Evolutionary conservation across 1,140 invertebrate genomes (phyloP), one percentile per base, ranked within the genome.

Genomic region (Pseudomyrmex gracilis): DNA sequence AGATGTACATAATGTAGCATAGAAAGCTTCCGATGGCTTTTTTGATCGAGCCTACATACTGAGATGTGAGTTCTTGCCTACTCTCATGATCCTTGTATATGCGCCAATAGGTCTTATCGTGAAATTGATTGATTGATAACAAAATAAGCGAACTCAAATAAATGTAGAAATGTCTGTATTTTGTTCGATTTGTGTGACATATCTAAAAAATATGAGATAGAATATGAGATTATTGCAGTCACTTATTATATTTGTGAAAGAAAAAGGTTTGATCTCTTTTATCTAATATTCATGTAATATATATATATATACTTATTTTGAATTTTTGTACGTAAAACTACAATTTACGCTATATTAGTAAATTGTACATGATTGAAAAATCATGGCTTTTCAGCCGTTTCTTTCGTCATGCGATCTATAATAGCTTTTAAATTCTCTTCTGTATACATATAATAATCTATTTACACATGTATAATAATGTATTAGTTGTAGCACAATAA

Each of bases 1-100:
- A 86, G 85, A 87, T 93, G 92, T 93, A 93, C 90, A 93, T 93
- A 93, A 89, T 93, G 90, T 93, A 93, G 91, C 89, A 92, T 92
- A 93, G 90, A 89, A 51, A 88, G 57, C 58, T 73, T 82, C 74
- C 68, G n/a, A n/a, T n/a, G n/a, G n/a, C n/a, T 87, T 60, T 89
- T 86, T 89, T 61, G 34, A 73, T 89, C 64, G 66, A 78, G 13
- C 24, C 5, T 63, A 53, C 3, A 2, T 49, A 2, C 55, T 60
- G 57, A 53, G 8, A 67, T 3, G 9, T 57, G n/a, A 58, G n/a
- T 4, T 49, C 12, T 58, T 82, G 10, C 47, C n/a, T 64, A 55
- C n/a, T 73, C 3, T 13, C 63, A 2, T 60, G 13, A 61, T 51
- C 47, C 85, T 73, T 88, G 17, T 55, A 58, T 82, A 71, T 87